phyloP scores from a whole-genome alignment of 2,888 invertebrate species.

The Anaspis maculata region DNA sequence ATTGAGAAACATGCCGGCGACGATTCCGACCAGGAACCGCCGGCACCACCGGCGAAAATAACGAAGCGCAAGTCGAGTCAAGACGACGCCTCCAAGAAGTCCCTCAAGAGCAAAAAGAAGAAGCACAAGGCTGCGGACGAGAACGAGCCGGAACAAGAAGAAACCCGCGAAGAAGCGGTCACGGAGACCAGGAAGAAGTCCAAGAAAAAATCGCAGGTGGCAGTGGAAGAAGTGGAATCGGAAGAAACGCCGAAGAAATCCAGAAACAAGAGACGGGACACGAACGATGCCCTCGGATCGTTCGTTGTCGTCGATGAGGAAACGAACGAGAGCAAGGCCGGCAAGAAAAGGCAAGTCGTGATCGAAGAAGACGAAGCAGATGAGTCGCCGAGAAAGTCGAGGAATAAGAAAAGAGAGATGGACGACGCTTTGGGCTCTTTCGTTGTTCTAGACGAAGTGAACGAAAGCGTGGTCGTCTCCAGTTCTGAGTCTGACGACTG shows the following conservation, averaged over 20 bases:
- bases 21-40: not conserved
- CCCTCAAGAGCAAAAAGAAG: too few species aligned
- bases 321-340: too few species aligned
- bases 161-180: too few species aligned
- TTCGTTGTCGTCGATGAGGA: too few species aligned
- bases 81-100: too few species aligned
- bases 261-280: not conserved
- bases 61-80: too few species aligned
- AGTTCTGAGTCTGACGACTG: constrained; percentile 9
- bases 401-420: constrained; percentile 17
- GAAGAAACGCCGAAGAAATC: not conserved
- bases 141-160: too few species aligned
- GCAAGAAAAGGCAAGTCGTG: not conserved
- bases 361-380: constrained; percentile 6
- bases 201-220: too few species aligned
- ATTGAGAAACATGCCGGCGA: too few species aligned
- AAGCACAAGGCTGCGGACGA: too few species aligned
- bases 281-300: too few species aligned
- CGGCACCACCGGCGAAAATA: constrained; percentile 2
- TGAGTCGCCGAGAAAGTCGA: constrained; percentile 7
- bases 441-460: constrained; percentile 5
- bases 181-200: too few species aligned
- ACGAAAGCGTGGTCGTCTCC: constrained; percentile 1
- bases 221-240: not conserved
- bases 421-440: constrained; percentile 4